Evolutionary conservation across 2,888 invertebrate genomes (phyloP), one percentile per base, ranked within the genome.

Genomic region (Luperina testacea): DNA sequence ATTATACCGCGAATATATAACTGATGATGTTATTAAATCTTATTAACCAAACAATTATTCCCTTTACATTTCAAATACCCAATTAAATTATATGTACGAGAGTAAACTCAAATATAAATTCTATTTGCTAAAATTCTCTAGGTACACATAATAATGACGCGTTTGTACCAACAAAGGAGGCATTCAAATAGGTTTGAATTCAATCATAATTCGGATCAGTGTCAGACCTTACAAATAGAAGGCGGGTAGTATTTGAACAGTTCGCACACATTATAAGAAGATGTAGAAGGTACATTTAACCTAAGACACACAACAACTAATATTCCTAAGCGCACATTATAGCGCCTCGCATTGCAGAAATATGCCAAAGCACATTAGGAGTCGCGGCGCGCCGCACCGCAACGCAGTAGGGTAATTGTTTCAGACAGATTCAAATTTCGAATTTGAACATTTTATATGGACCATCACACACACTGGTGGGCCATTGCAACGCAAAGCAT

Each of bases 191-290:
- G 83, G 88, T 87, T 85, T 79, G 83, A 80, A 88, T 88, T 89
- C 86, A 86, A 90, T 90, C 90, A 90, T 90, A 89, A 90, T 90
- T 90, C 88, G 85, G 90, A 90, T 90, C 88, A 88, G 87, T 90
- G 90, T 91, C 90, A 87, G 87, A 84, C 83, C 87, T 86, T 82
- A 81, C 89, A 91, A 90, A 91, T 89, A 88, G 83, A 87, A 89
- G 80, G 81, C 79, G 85, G 77, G 85, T 87, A 77, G 72, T 87
- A 87, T 87, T 87, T 87, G 87, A 83, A 87, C 85, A 85, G 87
- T 77, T 79, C 67, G 48, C 74, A 70, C 71, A 32, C 13, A 20
- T 24, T 13, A 48, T 48, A 71, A n/a, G n/a, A 59, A 70, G 1
- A 53, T 61, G n/a, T 61, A 84, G 86, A 86, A 84, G 86, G 64